Percentiles rank a stretch among this genome's conserved stretches.
Evolutionary conservation across 2,888 invertebrate genomes (phyloP).

Genomic region (Caenorhabditis uteleia): DNA sequence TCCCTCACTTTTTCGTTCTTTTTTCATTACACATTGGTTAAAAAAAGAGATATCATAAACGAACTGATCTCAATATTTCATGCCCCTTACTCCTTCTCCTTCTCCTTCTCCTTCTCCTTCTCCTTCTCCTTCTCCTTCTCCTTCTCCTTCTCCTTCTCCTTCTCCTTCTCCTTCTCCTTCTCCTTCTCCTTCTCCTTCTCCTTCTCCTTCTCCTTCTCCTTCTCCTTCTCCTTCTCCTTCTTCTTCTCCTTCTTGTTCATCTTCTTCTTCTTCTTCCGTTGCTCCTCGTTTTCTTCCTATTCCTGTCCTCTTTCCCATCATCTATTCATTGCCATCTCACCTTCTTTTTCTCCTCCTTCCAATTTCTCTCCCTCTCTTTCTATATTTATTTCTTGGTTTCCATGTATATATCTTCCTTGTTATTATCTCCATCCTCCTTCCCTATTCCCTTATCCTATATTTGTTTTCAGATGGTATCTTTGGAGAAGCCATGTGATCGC

Average conservation of each 20-base stretch:
- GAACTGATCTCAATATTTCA: neutral
- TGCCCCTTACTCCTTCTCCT: neutral
- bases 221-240: neutral
- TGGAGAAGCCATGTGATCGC: constrained; percentile 17
- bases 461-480: constrained; percentile 16
- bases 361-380: constrained; percentile 7
- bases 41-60: too few relatives aligned
- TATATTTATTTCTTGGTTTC: neutral
- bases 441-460: neutral
- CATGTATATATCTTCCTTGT: constrained; percentile 3
- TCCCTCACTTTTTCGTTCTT: too few relatives aligned
- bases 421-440: neutral
- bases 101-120: too few relatives aligned
- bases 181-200: neutral
- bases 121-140: neutral
- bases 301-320: constrained; percentile 7
- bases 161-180: neutral
- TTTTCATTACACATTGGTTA: too few relatives aligned
- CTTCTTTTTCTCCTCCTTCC: constrained; percentile 7
- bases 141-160: constrained; percentile 2
- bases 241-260: neutral
- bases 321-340: neutral
- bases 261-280: constrained; percentile 3
- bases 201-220: constrained; percentile 1
- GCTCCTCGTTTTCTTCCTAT: constrained; percentile 6